phyloP scores from a whole-genome alignment of 2,113 vertebrate species.

The Sturnira hondurensis region DNA sequence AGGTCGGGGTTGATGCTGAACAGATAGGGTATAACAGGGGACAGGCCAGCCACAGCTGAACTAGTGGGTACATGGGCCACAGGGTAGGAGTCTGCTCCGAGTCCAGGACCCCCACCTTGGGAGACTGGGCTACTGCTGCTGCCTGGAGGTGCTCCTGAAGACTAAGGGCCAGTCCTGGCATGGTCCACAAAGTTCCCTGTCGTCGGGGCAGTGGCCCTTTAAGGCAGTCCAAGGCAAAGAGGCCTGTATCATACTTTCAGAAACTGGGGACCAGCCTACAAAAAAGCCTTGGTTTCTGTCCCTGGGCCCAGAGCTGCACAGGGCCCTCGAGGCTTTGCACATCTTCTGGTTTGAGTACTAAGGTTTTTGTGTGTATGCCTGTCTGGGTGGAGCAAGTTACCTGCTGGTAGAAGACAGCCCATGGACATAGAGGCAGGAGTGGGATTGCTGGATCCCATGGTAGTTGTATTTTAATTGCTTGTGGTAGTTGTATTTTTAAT shows the following conservation, averaged over 20 bases:
- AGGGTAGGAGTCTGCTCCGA: background rate
- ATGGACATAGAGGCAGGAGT: background rate
- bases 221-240: background rate
- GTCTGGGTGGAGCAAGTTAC: background rate
- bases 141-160: background rate
- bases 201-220: background rate
- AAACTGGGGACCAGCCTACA: background rate
- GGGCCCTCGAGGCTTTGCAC: background rate
- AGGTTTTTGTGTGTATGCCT: background rate
- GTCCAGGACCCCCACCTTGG: background rate
- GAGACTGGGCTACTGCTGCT: background rate
- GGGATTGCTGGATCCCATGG: background rate
- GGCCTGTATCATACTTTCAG: background rate
- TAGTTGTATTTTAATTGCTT: background rate
- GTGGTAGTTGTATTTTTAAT: background rate
- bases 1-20: background rate
- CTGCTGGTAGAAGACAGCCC: background rate
- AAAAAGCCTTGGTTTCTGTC: background rate
- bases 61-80: background rate
- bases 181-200: background rate
- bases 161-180: background rate
- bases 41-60: background rate
- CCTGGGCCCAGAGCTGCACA: background rate
- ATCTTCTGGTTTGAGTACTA: background rate
- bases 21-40: background rate